A percentile compares a stretch with the other conserved stretches of the same genome.
Conservation (phyloP, 1,140 invertebrate genomes). For the Laodelphax striatellus region DNA sequence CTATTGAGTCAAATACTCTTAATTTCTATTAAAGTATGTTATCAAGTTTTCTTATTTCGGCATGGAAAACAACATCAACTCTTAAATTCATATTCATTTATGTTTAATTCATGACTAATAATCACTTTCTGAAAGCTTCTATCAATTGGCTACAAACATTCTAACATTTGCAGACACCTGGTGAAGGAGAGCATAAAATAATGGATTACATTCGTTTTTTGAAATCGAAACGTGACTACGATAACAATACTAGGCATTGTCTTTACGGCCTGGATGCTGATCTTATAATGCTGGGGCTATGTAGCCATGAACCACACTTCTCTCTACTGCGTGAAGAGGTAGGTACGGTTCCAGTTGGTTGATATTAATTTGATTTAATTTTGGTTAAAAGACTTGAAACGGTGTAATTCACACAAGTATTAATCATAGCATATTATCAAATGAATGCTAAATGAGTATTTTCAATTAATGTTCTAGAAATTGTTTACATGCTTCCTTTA, state of each 20-base stretch:
- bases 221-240: slow-evolving; percentile 67
- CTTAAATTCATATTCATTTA: too few relatives aligned
- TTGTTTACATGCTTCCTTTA: too few relatives aligned
- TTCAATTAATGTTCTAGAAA: too few relatives aligned
- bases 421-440: too few relatives aligned
- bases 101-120: not conserved
- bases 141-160: not conserved
- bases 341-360: slow-evolving; percentile 17
- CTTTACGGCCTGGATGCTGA: slow-evolving; percentile 94
- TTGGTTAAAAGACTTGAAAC: too few relatives aligned
- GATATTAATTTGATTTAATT: too few relatives aligned
- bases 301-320: slow-evolving; percentile 91
- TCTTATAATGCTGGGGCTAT: slow-evolving; percentile 87
- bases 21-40: too few relatives aligned
- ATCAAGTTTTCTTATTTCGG: too few relatives aligned
- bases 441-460: too few relatives aligned
- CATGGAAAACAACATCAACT: too few relatives aligned
- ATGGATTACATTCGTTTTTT: slow-evolving; percentile 93
- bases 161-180: slow-evolving; percentile 57
- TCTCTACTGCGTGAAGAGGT: slow-evolving; percentile 85
- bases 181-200: slow-evolving; percentile 97
- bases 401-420: too few relatives aligned
- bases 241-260: slow-evolving; percentile 85
- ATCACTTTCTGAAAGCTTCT: not conserved
- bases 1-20: too few relatives aligned